Conservation (phyloP, 2,888 invertebrate species). For the Drosophila recens region DNA sequence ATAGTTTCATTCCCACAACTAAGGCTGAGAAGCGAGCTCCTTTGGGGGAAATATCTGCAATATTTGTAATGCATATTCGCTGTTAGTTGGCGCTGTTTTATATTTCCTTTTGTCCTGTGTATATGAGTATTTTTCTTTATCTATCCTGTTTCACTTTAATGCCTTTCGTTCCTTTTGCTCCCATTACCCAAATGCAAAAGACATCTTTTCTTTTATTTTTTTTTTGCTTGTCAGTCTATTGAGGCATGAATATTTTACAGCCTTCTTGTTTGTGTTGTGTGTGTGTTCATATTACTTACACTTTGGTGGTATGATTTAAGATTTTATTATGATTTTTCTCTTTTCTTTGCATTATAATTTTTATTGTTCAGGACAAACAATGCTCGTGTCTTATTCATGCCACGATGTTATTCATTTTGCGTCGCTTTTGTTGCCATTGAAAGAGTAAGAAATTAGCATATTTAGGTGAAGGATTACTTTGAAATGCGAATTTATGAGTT, state of each 20-base stretch:
- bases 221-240: conserved; percentile 63
- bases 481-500: conserved; percentile 3
- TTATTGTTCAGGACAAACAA: conserved; percentile 59
- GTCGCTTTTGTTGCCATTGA: conserved; percentile 21
- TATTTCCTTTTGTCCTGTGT: conserved; percentile 37
- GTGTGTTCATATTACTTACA: conserved; percentile 35
- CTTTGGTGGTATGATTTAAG: conserved; percentile 44
- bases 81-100: conserved; percentile 56
- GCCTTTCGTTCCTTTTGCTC: conserved; percentile 32
- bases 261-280: conserved; percentile 23
- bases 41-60: conserved; percentile 36
- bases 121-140: conserved; percentile 25
- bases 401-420: conserved; percentile 33
- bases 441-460: conserved; percentile 30
- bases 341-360: conserved; percentile 60
- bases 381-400: conserved; percentile 44
- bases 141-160: conserved; percentile 53
- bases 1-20: conserved; percentile 25
- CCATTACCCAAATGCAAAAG: conserved; percentile 31
- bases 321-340: conserved; percentile 46
- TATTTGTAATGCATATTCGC: conserved; percentile 77
- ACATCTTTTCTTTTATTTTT: conserved; percentile 65
- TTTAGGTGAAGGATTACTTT: conserved; percentile 18
- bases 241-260: conserved; percentile 78
- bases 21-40: neutral